Conservation (phyloP, 2,888 invertebrate species). For the Epinotia nisella region DNA sequence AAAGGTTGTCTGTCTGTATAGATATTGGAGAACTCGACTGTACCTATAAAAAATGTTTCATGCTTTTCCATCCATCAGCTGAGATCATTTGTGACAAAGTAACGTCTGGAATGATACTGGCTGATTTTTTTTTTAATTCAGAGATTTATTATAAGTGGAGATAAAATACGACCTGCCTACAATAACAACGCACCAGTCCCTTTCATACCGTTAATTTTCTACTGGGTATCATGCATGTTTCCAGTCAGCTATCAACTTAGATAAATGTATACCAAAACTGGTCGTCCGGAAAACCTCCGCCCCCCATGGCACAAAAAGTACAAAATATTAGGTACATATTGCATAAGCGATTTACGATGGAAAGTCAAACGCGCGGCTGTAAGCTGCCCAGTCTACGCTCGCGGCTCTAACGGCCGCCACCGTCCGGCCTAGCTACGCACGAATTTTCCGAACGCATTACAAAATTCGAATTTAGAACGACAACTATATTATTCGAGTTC, state of each 20-base stretch:
- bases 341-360: constrained; percentile 43
- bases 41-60: too few species aligned
- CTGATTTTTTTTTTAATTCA: too few species aligned
- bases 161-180: too few species aligned
- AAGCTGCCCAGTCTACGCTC: constrained; percentile 66
- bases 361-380: constrained; percentile 43
- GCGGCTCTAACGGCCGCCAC: constrained; percentile 48
- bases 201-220: not conserved
- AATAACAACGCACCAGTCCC: too few species aligned
- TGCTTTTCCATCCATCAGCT: too few species aligned
- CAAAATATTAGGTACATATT: constrained; percentile 41
- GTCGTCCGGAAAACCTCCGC: constrained; percentile 34
- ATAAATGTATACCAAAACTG: constrained; percentile 9
- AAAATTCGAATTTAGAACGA: constrained; percentile 33
- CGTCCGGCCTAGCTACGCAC: constrained; percentile 33
- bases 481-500: not conserved
- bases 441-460: constrained; percentile 39
- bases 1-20: too few species aligned
- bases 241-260: not conserved
- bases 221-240: not conserved
- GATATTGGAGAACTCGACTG: too few species aligned
- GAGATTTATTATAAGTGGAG: too few species aligned
- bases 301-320: constrained; percentile 33
- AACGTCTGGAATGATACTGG: too few species aligned
- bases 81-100: too few species aligned